A percentile compares a stretch with the other conserved stretches of the same genome.
These are phyloP conservation scores for Chrysodeixis includens DNA, from an alignment of 2,888 invertebrate genomes.

Conservation along the genomic window DNA sequence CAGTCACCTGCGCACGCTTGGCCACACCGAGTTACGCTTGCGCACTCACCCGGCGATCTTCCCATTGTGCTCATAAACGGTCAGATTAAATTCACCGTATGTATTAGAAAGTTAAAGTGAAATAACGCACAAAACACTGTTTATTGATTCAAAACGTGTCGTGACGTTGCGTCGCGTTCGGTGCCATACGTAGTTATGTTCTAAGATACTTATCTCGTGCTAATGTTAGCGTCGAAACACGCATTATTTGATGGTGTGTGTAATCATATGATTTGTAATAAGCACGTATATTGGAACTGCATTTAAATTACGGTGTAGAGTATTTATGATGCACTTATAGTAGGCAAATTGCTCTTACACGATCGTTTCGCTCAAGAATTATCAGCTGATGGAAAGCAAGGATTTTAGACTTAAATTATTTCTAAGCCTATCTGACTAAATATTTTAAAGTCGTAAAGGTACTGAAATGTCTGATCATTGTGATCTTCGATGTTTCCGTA, in stretches of 20 bases:
- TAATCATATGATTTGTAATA: constrained; percentile 19
- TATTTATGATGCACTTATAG: too few relatives aligned
- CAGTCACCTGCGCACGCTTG: background rate
- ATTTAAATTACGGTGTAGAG: background rate
- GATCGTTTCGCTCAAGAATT: background rate
- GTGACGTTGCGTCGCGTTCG: constrained; percentile 44
- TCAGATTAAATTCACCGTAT: constrained; percentile 27
- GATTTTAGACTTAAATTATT: background rate
- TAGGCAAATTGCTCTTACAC: background rate
- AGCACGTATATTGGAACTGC: background rate
- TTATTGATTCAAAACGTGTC: constrained; percentile 56
- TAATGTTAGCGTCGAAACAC: constrained; percentile 25
- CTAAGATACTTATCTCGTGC: constrained; percentile 43
- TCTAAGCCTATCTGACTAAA: too few relatives aligned
- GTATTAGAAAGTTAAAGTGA: constrained; percentile 52
- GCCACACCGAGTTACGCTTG: background rate
- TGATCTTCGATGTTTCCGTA: too few relatives aligned
- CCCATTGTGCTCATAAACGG: constrained; percentile 9
- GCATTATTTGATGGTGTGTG: constrained; percentile 22
- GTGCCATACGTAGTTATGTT: constrained; percentile 27
- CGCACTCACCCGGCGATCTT: background rate
- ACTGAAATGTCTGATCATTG: too few relatives aligned
- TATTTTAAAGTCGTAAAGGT: too few relatives aligned
- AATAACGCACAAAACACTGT: constrained; percentile 44
- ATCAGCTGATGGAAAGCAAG: background rate